Conservation (phyloP, 2,113 vertebrate genomes). For the Heterotilapia buettikoferi region DNA sequence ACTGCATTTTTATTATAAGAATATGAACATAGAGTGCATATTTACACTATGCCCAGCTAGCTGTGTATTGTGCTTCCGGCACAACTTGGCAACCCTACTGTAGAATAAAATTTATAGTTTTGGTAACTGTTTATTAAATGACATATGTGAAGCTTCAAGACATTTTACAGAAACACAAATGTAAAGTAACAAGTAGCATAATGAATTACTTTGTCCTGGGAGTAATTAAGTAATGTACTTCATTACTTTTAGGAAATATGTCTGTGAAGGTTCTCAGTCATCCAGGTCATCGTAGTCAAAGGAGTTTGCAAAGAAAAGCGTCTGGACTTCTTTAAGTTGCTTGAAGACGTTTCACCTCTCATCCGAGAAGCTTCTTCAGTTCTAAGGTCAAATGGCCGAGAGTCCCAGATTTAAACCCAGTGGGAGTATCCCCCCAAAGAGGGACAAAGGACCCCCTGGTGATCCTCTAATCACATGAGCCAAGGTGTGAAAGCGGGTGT, state of each 20-base stretch:
- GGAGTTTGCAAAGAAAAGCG: too few species aligned
- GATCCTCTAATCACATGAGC: too few species aligned
- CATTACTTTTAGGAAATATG: not conserved
- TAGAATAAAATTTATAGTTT: fast-evolving
- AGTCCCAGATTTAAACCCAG: too few species aligned
- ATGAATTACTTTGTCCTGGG: not conserved
- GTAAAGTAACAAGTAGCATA: not conserved
- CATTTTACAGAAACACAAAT: not conserved
- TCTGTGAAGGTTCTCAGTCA: too few species aligned
- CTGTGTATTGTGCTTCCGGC: not conserved
- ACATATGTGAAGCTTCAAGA: fast-evolving
- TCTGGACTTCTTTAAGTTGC: too few species aligned
- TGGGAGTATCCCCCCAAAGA: too few species aligned
- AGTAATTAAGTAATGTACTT: not conserved
- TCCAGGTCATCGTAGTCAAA: too few species aligned
- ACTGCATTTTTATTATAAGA: not conserved
- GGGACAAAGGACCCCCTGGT: too few species aligned
- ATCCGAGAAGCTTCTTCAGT: too few species aligned
- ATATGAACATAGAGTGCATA: not conserved
- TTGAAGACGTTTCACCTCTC: too few species aligned
- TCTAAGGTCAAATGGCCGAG: too few species aligned
- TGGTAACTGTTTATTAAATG: not conserved
- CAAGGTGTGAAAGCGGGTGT: too few species aligned
- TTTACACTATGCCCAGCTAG: not conserved
- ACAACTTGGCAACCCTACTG: not conserved